Evolutionary conservation across 2,113 vertebrate genomes (phyloP).

Genomic region (Copsychus sechellarum): DNA sequence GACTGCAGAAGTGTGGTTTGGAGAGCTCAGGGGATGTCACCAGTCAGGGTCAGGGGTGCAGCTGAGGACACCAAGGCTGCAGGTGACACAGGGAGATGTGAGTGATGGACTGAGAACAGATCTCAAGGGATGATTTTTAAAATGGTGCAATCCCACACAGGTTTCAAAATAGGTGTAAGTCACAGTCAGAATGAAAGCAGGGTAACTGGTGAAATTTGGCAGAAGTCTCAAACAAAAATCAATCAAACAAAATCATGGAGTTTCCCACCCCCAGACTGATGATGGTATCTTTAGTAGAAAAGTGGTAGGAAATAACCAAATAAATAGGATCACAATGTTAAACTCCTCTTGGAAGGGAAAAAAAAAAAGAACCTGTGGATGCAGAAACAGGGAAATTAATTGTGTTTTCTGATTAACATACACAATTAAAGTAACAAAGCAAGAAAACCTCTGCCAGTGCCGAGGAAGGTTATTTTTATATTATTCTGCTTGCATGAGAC

Average conservation of each 20-base stretch:
- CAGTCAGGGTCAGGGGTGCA: not conserved
- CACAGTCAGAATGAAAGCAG: not conserved
- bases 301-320: not conserved
- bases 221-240: not conserved
- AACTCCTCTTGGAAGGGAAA: not conserved
- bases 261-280: accelerated
- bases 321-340: not conserved
- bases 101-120: not conserved
- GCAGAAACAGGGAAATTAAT: slow-evolving; percentile 59
- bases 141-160: not conserved
- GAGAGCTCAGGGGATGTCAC: not conserved
- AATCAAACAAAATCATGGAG: not conserved
- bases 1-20: not conserved
- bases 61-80: not conserved
- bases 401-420: slow-evolving; percentile 73
- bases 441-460: slow-evolving; percentile 16
- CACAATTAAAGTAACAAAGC: slow-evolving; percentile 68
- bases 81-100: accelerated
- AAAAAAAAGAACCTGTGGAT: not conserved
- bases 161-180: not conserved
- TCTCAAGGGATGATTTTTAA: not conserved
- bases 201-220: not conserved
- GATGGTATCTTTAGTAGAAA: not conserved
- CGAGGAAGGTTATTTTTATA: slow-evolving; percentile 58
- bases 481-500: slow-evolving; percentile 15